Evolutionary conservation across 2,888 invertebrate genomes (phyloP).

Genomic region (Harpalus rubripes): DNA sequence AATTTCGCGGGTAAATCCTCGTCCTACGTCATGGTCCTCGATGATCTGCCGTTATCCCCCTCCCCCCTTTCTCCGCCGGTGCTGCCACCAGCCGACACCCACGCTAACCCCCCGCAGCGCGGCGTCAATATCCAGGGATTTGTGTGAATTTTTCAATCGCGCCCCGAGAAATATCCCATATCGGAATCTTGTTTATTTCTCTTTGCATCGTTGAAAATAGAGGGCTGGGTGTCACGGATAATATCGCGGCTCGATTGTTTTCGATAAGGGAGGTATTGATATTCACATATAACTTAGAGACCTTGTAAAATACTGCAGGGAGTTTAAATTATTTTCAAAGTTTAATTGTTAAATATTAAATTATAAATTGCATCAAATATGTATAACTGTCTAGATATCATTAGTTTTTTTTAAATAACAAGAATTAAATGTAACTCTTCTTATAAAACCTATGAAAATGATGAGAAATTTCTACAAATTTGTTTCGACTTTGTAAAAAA

Average conservation of each 20-base stretch:
- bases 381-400: no score
- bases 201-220: slow-evolving; percentile 29
- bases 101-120: neutral
- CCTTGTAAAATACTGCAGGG: no score
- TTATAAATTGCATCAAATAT: no score
- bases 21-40: slow-evolving; percentile 26
- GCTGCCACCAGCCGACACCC: neutral
- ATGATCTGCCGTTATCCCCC: slow-evolving; percentile 26
- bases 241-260: slow-evolving; percentile 65
- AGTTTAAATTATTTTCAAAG: no score
- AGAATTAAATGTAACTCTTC: no score
- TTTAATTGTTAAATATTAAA: no score
- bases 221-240: slow-evolving; percentile 39
- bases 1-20: neutral
- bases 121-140: slow-evolving; percentile 56
- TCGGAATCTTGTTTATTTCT: slow-evolving; percentile 60
- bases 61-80: neutral
- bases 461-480: no score
- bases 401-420: no score
- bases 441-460: no score
- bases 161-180: slow-evolving; percentile 57
- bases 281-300: neutral
- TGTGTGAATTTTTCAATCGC: slow-evolving; percentile 64
- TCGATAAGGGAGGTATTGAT: slow-evolving; percentile 59
- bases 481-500: no score